These are phyloP conservation scores for Pelobates cultripes DNA, from an alignment of 2,797 vertebrate genomes.

Conservation along the genomic window DNA sequence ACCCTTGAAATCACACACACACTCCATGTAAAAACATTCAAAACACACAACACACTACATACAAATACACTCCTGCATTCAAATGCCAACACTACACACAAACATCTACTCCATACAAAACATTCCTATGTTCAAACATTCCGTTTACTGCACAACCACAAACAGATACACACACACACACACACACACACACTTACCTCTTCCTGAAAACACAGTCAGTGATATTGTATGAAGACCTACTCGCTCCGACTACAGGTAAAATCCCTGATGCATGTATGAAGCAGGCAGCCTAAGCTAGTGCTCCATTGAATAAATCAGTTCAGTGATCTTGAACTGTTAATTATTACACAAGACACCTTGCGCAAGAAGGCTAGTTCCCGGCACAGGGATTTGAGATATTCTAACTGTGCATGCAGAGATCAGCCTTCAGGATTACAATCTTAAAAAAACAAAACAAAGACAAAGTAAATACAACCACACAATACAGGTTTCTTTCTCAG, in stretches of 20 bases:
- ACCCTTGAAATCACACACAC: too few relatives aligned
- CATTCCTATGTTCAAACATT: too few relatives aligned
- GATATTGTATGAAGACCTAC: not conserved
- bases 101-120: too few relatives aligned
- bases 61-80: too few relatives aligned
- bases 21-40: too few relatives aligned
- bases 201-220: not conserved
- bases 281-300: not conserved
- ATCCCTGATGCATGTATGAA: not conserved
- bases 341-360: conserved; percentile 45
- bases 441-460: too few relatives aligned
- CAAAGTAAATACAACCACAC: too few relatives aligned
- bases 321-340: conserved; percentile 30
- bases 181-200: conserved; percentile 28
- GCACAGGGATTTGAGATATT: conserved; percentile 18
- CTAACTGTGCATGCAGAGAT: not conserved
- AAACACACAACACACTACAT: too few relatives aligned
- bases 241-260: not conserved
- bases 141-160: not conserved
- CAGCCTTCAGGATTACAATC: too few relatives aligned
- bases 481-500: too few relatives aligned
- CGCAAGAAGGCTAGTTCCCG: conserved; percentile 32
- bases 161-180: not conserved
- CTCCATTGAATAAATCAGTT: not conserved
- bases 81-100: too few relatives aligned